Base-by-base conservation (phyloP, 64 coral and sea anemone species). In the Stichodactyla helianthus region DNA sequence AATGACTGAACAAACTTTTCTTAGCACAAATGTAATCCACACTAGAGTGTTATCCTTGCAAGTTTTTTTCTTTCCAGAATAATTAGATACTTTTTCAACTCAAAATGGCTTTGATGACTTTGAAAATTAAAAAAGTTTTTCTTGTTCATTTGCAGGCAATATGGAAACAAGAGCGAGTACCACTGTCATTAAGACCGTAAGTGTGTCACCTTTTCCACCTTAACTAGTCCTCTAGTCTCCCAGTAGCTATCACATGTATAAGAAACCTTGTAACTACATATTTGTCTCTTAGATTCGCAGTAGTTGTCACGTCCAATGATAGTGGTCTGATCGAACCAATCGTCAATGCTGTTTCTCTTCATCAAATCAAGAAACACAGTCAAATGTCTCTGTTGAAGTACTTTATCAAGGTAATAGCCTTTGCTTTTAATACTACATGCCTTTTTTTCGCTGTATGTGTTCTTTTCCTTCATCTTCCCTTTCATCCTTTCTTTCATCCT, bases 311-410 rank as follows among this genome's bases (percentile, higher is more conserved):
- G 7, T 99, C 97, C 22, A 95, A 90, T 35, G 97, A 95, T 35
- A 99, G 97, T 80, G 97, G 97, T 17, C 87, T 99, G 50, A 95
- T 99, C 88, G 97, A 99, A 86, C 97, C 97, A 10, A 88, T 99
- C 20, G 93, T 99, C 11, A 92, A 99, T 61, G 97, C 97, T 23
- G 93, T 99, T 5, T 99, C 97, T 7, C 85, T 99, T 31, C 97
- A 99, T 84, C 97, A 99, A 63, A 99, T 99, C 63, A 99, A 99
- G 67, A 99, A 99, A 58, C 88, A 99, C 90, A 99, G 97, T 81
- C 90, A 99, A 65, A 95, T 99, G 97, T 99, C 97, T 28, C 80
- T 99, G 22, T 78, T 95, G 77, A 95, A 99, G 51, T 99, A 99
- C 77, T 91, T 99, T 54, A 99, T 99, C 52, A 94, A 99, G 90